Evolutionary conservation across 92 coral and sea anemone genomes (phyloP), one percentile per base, ranked within the genome.

Genomic region (Bergia puertoricense): DNA sequence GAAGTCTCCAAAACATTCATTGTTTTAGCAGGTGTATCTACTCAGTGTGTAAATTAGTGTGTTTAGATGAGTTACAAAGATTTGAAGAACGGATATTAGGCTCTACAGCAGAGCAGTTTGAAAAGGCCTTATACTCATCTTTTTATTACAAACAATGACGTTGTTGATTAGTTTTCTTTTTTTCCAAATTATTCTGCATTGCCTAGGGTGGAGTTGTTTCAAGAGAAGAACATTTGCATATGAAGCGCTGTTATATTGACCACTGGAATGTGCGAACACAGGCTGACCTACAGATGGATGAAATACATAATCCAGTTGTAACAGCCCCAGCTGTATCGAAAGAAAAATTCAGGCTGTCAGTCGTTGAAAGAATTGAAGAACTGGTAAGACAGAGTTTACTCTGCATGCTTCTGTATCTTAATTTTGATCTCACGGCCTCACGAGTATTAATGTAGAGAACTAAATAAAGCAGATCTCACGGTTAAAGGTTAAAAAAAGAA

Each of bases 261-360:
- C 48, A 74, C 48, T 74, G 79, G 79, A 74, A 74, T 23, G 45
- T 74, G 79, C 46, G 50, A 22, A 11, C 79, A 15, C 79, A 74
- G 45, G 14, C 79, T 41, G 79, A 74, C 48, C 14, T 74, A 41
- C 18, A 14, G 41, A 74, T 74, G 79, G 79, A 39, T 8, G 79
- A 74, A 30, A 74, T 43, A 40, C 2, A 18, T 16, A 74, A 74
- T 50, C 79, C 79, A 40, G 44, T 38, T 74, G 45, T 41, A 15
- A 15, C 79, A 8, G 79, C 79, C 36, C 79, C 79, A 74, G 79
- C 18, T 74, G 79, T 30, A 9, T 18, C 1, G 45, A 74, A 39
- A 14, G 79, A 22, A 15, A 74, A 74, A 74, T 74, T 39, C 48
- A 74, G 79, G 45, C 79, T 74, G 13, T 41, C 79, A 5, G 79